Percentiles rank a stretch among this genome's conserved stretches.
Conservation (phyloP, 2,888 invertebrate species). For the Coelinius sp. region DNA sequence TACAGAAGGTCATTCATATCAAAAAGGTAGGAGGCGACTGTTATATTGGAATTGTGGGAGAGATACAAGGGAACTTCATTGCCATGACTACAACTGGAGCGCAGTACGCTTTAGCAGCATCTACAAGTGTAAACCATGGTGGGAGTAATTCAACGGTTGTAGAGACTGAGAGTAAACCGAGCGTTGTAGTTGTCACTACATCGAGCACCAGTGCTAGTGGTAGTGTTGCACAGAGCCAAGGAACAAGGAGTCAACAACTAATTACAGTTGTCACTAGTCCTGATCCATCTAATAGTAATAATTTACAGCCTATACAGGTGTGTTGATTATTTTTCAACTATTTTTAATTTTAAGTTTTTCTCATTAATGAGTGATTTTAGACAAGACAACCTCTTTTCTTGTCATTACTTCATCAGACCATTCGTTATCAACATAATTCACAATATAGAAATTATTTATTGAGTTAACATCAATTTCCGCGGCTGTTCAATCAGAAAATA, state of each 20-base stretch:
- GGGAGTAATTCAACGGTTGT: conserved; percentile 63
- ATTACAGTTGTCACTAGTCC: conserved; percentile 68
- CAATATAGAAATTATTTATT: no score
- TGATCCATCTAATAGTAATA: conserved; percentile 68
- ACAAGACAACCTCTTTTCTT: no score
- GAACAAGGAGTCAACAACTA: conserved; percentile 65
- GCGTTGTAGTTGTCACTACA: conserved; percentile 66
- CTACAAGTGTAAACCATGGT: conserved; percentile 65
- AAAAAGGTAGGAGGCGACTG: conserved; percentile 58
- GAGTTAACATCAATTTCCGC: no score
- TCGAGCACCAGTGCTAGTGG: conserved; percentile 66
- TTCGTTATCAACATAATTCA: no score
- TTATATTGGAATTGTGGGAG: conserved; percentile 59
- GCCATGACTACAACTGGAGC: conserved; percentile 71
- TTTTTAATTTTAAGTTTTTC: neutral
- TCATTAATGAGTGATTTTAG: neutral
- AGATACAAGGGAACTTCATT: conserved; percentile 66
- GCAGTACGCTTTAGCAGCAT: conserved; percentile 69
- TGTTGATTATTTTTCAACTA: conserved; percentile 34
- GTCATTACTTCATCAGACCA: no score
- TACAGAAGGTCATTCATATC: conserved; percentile 55
- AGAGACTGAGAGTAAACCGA: conserved; percentile 67
- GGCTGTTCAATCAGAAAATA: no score
- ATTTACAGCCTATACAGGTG: conserved; percentile 69
- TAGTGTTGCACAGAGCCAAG: conserved; percentile 63